phyloP scores from a whole-genome alignment of 2,888 invertebrate genomes.

The Atrina japonica region DNA sequence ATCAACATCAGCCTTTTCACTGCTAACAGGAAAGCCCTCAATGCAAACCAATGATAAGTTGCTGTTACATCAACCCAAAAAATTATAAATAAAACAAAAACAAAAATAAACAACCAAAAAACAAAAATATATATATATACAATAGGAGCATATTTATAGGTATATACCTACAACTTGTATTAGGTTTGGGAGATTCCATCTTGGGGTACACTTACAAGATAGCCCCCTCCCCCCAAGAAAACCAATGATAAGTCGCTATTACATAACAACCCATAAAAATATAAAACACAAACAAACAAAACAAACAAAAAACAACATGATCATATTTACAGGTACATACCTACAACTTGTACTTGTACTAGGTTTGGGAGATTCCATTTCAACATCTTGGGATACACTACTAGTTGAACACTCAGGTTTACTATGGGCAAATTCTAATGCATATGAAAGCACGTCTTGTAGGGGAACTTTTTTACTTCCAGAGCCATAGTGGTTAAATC shows the following conservation, averaged over 20 bases:
- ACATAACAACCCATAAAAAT: no score
- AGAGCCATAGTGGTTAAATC: conserved; percentile 80
- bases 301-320: no score
- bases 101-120: no score
- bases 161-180: conserved; percentile 15
- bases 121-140: no score
- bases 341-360: conserved; percentile 34
- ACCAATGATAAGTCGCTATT: no score
- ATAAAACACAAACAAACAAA: no score
- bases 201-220: conserved; percentile 48
- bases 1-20: no score
- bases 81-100: no score
- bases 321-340: background rate
- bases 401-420: conserved; percentile 54
- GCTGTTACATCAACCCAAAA: no score
- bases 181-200: conserved; percentile 79
- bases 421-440: conserved; percentile 81
- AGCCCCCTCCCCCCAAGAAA: no score
- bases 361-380: conserved; percentile 79
- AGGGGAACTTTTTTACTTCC: conserved; percentile 80
- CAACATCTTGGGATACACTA: conserved; percentile 69
- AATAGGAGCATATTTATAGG: background rate
- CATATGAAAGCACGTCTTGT: conserved; percentile 80
- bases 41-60: no score
- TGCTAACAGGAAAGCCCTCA: no score